A percentile compares a stretch with the other conserved stretches of the same genome.
Conservation (phyloP, 2,888 invertebrate species). For the Orchestes rusci region DNA sequence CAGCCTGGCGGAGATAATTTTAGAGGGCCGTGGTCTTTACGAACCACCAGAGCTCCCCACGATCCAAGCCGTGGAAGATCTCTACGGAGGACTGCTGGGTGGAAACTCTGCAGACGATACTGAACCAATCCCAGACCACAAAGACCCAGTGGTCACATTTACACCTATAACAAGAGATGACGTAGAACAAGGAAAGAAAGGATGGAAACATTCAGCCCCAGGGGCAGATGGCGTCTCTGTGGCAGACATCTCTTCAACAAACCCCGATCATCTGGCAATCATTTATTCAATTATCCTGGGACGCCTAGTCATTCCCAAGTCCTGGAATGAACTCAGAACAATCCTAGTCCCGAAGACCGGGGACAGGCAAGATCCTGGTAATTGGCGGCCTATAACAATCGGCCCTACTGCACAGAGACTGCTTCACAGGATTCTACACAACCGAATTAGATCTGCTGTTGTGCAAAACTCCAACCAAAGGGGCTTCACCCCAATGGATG, state of each 20-base stretch:
- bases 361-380: background rate
- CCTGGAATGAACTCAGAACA: background rate
- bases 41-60: background rate
- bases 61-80: background rate
- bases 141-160: too few relatives aligned
- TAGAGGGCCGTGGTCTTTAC: background rate
- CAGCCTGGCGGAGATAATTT: background rate
- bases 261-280: background rate
- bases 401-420: background rate
- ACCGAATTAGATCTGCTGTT: too few relatives aligned
- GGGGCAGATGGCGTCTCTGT: constrained; percentile 7
- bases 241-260: background rate
- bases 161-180: constrained; percentile 3
- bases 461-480: constrained; percentile 10
- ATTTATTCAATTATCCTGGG: background rate
- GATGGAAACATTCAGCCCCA: constrained; percentile 2
- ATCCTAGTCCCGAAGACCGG: background rate
- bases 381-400: too few relatives aligned
- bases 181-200: background rate
- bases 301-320: background rate
- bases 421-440: background rate
- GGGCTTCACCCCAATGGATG: constrained; percentile 10
- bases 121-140: too few relatives aligned
- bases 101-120: too few relatives aligned
- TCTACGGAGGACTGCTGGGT: background rate